Base-by-base conservation (phyloP, 2,888 invertebrate species). In the Caenorhabditis sinica region DNA sequence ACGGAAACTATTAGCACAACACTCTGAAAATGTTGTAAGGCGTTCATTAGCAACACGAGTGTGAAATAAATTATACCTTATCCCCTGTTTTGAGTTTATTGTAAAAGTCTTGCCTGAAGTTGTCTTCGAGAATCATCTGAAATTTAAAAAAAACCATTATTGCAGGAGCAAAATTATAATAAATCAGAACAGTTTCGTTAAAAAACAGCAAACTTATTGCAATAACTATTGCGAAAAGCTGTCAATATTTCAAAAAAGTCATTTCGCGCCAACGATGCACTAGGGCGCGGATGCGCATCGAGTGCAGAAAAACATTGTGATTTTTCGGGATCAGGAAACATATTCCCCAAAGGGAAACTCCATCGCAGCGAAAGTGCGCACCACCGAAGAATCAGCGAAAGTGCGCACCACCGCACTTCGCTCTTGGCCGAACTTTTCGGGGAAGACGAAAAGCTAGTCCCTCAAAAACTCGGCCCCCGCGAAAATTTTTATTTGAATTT, bases 1-100 rank as follows among this genome's bases (percentile, higher is more conserved):
- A 88, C 83, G 56, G 89, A 85, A 8, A 89, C 89, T n/a, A 92
- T 63, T 30, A 92, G 51, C 0, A 92, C 82, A 9, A 89, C 87
- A 76, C 90, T 89, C 91, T 92, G 80, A 85, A 91, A 87, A 25
- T 53, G 20, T 36, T 33, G 17, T 33, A 20, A n/a, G 8, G 23
- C n/a, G n/a, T 33, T 6, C 4, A 33, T 6, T 33, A 33, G 33
- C 8, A 6, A 4, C 33, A 33, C 15, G 15, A n/a, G 30, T 30
- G 6, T 13, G 49, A 79, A 61, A 43, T 30, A 11, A 68, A 51
- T 28, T 28, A 45, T 36, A 85, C 85, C 40, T 86, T 79, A n/a
- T 79, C 72, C 9, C 58, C 69, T 30, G 68, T 63, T 30, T 80
- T 86, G 66, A 86, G 75, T 17, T 66, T 68, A 23, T 86, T 77